Percentiles rank a stretch among this genome's conserved stretches.
Conservation (phyloP, 2,113 vertebrate genomes). For the Butorides virescens region DNA sequence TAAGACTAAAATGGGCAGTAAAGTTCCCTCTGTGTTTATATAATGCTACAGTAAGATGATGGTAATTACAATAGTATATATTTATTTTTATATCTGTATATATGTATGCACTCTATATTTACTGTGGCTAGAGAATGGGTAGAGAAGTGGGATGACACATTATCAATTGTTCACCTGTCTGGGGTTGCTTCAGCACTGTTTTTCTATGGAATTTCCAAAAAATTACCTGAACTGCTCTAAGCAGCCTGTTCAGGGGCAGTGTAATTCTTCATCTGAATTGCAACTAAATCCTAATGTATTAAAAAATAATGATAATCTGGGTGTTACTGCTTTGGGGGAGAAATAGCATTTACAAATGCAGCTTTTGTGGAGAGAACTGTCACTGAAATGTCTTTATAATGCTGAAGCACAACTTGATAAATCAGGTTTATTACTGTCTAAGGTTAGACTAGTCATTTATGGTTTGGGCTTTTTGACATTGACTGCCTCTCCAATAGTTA, state of each 20-base stretch:
- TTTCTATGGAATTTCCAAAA: neutral
- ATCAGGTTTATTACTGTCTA: constrained; percentile 9
- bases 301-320: neutral
- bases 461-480: constrained; percentile 36
- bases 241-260: neutral
- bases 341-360: neutral
- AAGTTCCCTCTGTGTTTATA: neutral
- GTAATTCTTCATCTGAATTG: neutral
- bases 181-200: neutral
- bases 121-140: neutral
- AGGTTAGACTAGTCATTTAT: neutral
- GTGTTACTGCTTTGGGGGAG: neutral
- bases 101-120: neutral
- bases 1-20: neutral
- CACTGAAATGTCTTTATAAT: neutral
- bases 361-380: neutral
- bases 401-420: neutral
- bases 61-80: neutral
- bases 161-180: neutral
- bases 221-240: neutral
- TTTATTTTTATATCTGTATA: neutral
- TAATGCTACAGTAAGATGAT: neutral
- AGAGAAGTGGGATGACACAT: neutral
- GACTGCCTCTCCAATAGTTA: constrained; percentile 29
- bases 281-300: neutral